Base-by-base conservation (phyloP, 2,888 invertebrate species). In the Lissonota sp. region DNA sequence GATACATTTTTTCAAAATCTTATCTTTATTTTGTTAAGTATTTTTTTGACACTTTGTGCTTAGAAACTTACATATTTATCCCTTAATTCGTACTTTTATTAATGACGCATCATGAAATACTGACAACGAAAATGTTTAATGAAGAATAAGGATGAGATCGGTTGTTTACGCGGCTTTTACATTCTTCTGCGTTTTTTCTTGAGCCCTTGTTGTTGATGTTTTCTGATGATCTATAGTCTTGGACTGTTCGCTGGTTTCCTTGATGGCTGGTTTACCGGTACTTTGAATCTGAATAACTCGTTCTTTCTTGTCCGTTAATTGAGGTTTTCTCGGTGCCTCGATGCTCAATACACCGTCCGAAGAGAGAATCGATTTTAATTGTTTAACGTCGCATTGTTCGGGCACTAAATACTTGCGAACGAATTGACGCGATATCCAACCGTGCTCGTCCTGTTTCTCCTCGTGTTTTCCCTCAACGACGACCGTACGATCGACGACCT, bases 321-420 rank as follows among this genome's bases (percentile, higher is more conserved):
- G 89, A 1, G 89, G 91, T 80, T 94, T 94, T 88, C 96, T 95
- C 0, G 96, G 96, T 0, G 96, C 96, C 1, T 95, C 95, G 60
- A 97, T 95, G 2, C 96, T 96, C 74, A 97, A 93, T 46, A 97
- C 95, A 6, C 97, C 97, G 90, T 97, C 97, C 0, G 97, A 96
- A 0, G 97, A 97, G 40, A 98, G 93, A 0, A 95, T 95, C 74
- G 97, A 97, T 69, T 95, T 94, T 0, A 98, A 94, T 82, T 95
- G 94, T 12, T 95, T 94, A 10, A 96, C 94, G 74, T 97, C 96
- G 71, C 92, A 92, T 63, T 93, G 93, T 87, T 94, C 93, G 0
- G 96, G 96, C 55, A 96, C 92, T 85, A 95, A 93, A 90, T 96
- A 96, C 55, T 94, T 94, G 82, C 97, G 94, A 1, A 93, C 95